A percentile compares a stretch with the other conserved stretches of the same genome.
Evolutionary conservation across 2,113 vertebrate species (phyloP).

Genomic region (Physeter macrocephalus): DNA sequence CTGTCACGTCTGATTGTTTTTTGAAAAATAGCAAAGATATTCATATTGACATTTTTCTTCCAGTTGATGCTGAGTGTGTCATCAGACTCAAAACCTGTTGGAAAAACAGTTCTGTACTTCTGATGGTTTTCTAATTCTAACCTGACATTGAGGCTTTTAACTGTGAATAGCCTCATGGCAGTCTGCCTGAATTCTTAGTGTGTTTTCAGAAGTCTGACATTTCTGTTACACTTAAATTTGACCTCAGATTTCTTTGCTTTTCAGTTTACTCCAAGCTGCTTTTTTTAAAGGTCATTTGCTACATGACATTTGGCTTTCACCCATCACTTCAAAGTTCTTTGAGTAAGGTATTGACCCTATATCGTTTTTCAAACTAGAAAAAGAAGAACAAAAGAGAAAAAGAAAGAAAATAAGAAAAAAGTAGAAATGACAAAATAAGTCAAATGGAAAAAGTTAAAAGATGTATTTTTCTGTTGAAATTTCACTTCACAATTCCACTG

Average conservation of each 20-base stretch:
- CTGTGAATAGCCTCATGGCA: constrained; percentile 27
- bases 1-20: constrained; percentile 39
- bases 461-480: constrained; percentile 9
- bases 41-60: constrained; percentile 42
- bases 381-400: background rate
- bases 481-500: background rate
- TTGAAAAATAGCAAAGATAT: constrained; percentile 28
- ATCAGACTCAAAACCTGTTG: constrained; percentile 12
- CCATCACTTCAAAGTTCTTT: background rate
- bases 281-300: constrained; percentile 37
- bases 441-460: background rate
- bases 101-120: constrained; percentile 31
- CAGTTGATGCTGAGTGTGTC: background rate
- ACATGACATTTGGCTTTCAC: background rate
- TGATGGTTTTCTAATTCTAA: constrained; percentile 45
- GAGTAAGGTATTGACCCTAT: background rate
- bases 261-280: constrained; percentile 37
- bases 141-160: constrained; percentile 45
- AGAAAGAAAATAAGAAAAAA: background rate
- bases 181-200: constrained; percentile 35
- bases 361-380: background rate
- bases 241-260: constrained; percentile 55
- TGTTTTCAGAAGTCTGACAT: constrained; percentile 57
- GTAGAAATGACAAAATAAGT: background rate
- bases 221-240: constrained; percentile 36